Evolutionary conservation across 2,888 invertebrate genomes (phyloP).

Genomic region (Eugnorisma glareosa): DNA sequence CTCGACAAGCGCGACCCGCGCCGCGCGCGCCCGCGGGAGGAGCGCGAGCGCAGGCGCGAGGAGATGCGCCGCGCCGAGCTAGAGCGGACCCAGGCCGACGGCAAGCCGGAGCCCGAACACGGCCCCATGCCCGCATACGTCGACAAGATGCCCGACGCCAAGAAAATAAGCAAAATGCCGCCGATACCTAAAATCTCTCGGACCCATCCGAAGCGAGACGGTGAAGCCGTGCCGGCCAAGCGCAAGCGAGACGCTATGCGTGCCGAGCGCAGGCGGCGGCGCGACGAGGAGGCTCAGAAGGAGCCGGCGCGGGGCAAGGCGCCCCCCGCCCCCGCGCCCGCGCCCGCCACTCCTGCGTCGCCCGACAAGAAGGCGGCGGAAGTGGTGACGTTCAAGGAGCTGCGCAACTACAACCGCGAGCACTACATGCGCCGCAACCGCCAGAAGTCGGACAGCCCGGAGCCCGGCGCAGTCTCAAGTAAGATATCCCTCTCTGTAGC

Average conservation of each 20-base stretch:
- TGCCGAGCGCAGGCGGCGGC: constrained; percentile 57
- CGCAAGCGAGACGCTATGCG: constrained; percentile 54
- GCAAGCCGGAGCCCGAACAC: constrained; percentile 43
- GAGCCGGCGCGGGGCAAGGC: constrained; percentile 54
- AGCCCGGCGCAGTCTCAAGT: constrained; percentile 82
- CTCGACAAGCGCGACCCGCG: constrained; percentile 67
- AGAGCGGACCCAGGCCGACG: constrained; percentile 41
- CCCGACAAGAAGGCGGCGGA: constrained; percentile 69
- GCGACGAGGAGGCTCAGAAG: constrained; percentile 72
- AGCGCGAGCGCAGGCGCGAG: constrained; percentile 66
- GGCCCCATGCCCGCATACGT: constrained; percentile 69
- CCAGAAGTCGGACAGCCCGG: constrained; percentile 91
- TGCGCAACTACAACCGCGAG: constrained; percentile 90
- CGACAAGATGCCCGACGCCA: constrained; percentile 77
- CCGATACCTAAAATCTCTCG: constrained; percentile 84
- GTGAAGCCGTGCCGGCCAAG: constrained; percentile 64
- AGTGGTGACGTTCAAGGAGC: constrained; percentile 89
- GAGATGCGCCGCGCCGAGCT: constrained; percentile 60
- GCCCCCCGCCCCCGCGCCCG: constrained; percentile 40
- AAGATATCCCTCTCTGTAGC: constrained; percentile 81
- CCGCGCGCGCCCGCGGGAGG: constrained; percentile 50
- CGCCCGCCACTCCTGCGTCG: background rate
- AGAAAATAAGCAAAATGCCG: constrained; percentile 82
- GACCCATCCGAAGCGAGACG: constrained; percentile 55
- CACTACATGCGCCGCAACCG: constrained; percentile 92